These are phyloP conservation scores for Lucilia sericata DNA, from an alignment of 1,140 invertebrate species.

Conservation along the genomic window DNA sequence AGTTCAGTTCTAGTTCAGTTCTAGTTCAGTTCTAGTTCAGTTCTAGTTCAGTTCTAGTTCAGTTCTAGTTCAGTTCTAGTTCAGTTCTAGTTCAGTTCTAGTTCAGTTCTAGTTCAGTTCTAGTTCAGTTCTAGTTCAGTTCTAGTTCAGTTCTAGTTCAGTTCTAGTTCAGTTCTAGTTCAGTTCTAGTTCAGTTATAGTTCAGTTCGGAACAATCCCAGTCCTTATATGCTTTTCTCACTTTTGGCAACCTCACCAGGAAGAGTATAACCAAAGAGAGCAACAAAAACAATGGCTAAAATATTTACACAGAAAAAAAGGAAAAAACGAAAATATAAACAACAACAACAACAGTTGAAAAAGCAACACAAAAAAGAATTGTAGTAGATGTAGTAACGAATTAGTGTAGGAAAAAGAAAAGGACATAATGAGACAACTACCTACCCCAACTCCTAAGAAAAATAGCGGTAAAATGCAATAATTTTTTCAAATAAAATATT, in stretches of 20 bases:
- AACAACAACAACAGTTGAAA: background rate
- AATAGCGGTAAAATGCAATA: constrained; percentile 33
- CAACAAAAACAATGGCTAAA: constrained; percentile 28
- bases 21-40: too few species aligned
- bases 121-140: too few species aligned
- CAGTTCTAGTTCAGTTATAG: too few species aligned
- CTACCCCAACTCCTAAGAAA: constrained; percentile 19
- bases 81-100: too few species aligned
- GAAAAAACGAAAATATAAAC: background rate
- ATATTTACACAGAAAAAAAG: constrained; percentile 3
- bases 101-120: too few species aligned
- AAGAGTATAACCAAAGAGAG: background rate
- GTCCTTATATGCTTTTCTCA: background rate
- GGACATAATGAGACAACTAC: constrained; percentile 25
- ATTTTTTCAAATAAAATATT: background rate
- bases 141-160: too few species aligned
- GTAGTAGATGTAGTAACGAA: constrained; percentile 29
- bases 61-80: too few species aligned
- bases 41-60: too few species aligned
- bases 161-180: too few species aligned
- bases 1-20: too few species aligned
- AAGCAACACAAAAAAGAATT: background rate
- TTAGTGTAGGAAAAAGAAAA: constrained; percentile 11
- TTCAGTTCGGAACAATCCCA: too few species aligned
- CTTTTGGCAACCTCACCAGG: background rate